Conservation (phyloP, 2,888 invertebrate genomes). For the Dioctria rufipes region DNA sequence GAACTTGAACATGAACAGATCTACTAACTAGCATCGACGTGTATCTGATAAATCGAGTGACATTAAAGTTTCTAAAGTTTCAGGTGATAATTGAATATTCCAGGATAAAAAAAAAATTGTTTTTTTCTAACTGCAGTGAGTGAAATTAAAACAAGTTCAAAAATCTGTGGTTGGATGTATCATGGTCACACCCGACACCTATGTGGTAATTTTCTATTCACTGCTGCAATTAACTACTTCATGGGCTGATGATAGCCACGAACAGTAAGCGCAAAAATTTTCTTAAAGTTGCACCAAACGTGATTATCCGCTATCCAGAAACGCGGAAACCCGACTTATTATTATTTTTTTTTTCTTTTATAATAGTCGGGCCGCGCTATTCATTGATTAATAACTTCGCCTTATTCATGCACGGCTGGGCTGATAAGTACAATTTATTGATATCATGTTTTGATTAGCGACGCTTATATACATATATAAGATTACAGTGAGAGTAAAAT, state of each 20-base stretch:
- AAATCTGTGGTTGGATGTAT: not conserved
- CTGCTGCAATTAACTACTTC: constrained; percentile 37
- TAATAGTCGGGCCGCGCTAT: not conserved
- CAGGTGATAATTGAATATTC: not conserved
- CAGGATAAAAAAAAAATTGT: not conserved
- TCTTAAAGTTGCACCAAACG: not conserved
- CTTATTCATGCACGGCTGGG: not conserved
- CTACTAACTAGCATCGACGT: not conserved
- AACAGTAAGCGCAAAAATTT: constrained; percentile 42
- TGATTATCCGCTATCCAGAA: not conserved
- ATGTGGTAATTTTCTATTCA: constrained; percentile 35
- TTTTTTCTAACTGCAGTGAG: not conserved
- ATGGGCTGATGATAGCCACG: constrained; percentile 36
- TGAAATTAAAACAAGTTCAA: constrained; percentile 30
- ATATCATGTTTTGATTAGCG: not conserved
- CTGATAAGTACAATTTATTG: not conserved
- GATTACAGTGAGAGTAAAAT: constrained; percentile 8
- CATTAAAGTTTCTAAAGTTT: not conserved
- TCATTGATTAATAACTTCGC: not conserved
- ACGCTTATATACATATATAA: constrained; percentile 8
- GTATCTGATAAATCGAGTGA: not conserved
- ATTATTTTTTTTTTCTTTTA: not conserved
- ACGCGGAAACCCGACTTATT: not conserved
- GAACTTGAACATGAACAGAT: constrained; percentile 49
- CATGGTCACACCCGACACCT: constrained; percentile 25